Evolutionary conservation across 2,888 invertebrate genomes (phyloP), one percentile per base, ranked within the genome.

Genomic region (Euzetes globulus): DNA sequence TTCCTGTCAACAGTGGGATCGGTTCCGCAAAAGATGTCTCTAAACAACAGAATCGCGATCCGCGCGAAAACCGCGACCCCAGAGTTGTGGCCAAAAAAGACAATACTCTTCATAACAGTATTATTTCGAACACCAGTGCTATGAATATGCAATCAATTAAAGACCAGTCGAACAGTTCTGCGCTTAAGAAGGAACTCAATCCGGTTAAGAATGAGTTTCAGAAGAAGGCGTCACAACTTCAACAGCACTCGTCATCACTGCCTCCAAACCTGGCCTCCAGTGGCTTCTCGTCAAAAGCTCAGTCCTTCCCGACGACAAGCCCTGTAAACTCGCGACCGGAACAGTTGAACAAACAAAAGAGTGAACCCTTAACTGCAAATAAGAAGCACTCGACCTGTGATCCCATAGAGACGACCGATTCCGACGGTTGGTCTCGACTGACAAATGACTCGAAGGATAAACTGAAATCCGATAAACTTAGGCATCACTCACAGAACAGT

Each of bases 151-250:
- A 63, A 63, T n/a, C 29, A 1, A 63, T 63, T 37, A 55, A 68
- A 68, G 68, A 68, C 41, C 68, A 41, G 22, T 17, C 15, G 4
- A 63, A 63, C 19, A 63, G 17, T 37, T 63, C 63, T 2, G 6
- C 6, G 1, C 19, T 68, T 3, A 68, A 68, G 17, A 68, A 68
- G 37, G 68, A 68, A 5, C 17, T 68, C 1, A n/a, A 37, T 37
- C 41, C 17, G 11, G 11, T 41, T 1, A 68, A 68, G 22, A 68
- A 4, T 33, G 68, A 68, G 19, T 68, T 68, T 45, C 11, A n/a
- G 22, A 68, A 68, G 19, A 68, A 68, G 68, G 68, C 68, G 45
- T 68, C 68, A 41, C 68, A 68, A 68, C 33, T 68, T 3, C 68
- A 68, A 45, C 68, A 68, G 19, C 68, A 68, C 33, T 68, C 68